A percentile compares a stretch with the other conserved stretches of the same genome.
Conservation (phyloP, 2,888 invertebrate genomes). For the Monoplex corrugatus region DNA sequence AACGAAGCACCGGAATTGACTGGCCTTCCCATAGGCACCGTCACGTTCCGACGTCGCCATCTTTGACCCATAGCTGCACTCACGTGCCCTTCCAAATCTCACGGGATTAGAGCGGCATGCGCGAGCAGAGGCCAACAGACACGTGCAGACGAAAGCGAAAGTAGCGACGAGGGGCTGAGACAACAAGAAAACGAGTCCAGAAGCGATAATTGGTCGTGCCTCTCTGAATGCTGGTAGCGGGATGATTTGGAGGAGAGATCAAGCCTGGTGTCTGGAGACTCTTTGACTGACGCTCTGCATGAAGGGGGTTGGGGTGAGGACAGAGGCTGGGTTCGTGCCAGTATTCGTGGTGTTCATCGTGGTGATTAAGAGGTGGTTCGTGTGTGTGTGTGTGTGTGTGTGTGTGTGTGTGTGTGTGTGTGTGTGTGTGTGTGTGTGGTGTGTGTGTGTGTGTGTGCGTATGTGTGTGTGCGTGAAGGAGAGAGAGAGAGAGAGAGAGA, state of each 20-base stretch:
- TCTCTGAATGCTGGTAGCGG: constrained; percentile 26
- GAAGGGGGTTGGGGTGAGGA: not conserved
- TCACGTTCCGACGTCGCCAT: constrained; percentile 41
- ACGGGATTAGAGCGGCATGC: constrained; percentile 43
- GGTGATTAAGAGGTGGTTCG: not conserved
- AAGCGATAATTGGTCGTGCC: constrained; percentile 48
- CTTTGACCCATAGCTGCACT: constrained; percentile 38
- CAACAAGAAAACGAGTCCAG: constrained; percentile 35
- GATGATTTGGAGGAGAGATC: constrained; percentile 43
- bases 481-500: not conserved
- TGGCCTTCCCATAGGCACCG: not conserved
- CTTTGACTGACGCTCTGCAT: not conserved
- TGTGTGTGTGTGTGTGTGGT: not conserved
- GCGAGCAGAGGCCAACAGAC: constrained; percentile 4
- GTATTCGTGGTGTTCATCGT: not conserved
- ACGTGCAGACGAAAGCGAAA: constrained; percentile 47
- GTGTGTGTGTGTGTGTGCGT: not conserved
- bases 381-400: not conserved
- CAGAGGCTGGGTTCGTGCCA: too few relatives aligned
- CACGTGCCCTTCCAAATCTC: constrained; percentile 42
- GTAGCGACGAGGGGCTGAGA: constrained; percentile 35
- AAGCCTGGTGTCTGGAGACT: constrained; percentile 24
- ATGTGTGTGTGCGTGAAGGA: not conserved
- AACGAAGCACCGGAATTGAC: constrained; percentile 27
- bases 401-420: not conserved